A percentile compares a stretch with the other conserved stretches of the same genome.
Evolutionary conservation across 2,797 vertebrate species (phyloP).

Genomic region (Falco biarmicus): DNA sequence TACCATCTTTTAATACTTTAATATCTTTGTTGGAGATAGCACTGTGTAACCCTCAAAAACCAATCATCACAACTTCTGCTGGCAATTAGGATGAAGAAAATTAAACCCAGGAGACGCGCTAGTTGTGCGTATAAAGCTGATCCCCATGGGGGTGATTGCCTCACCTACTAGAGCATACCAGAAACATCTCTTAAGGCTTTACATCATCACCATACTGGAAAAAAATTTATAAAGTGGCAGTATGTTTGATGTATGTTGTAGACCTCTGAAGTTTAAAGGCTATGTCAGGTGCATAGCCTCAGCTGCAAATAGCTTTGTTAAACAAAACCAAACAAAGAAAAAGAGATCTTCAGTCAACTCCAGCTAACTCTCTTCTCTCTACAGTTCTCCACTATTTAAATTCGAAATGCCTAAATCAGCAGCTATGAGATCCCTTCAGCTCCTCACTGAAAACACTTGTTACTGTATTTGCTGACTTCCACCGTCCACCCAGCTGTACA

Average conservation of each 20-base stretch:
- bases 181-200: neutral
- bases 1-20: neutral
- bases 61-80: neutral
- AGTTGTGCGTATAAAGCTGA: neutral
- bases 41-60: neutral
- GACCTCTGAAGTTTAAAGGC: neutral
- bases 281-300: neutral
- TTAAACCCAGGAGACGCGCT: neutral
- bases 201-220: neutral
- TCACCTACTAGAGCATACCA: neutral
- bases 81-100: conserved; percentile 19
- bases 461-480: neutral
- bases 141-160: neutral
- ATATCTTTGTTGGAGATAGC: neutral
- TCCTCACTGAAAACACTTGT: neutral
- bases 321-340: neutral
- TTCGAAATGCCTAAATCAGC: neutral
- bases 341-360: neutral
- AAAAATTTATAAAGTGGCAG: neutral
- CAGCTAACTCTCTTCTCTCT: neutral
- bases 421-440: neutral
- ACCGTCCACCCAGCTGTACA: neutral
- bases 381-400: neutral
- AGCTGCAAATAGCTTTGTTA: neutral
- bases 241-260: neutral